These are phyloP conservation scores for Lampris incognitus DNA, from an alignment of 2,113 vertebrate species.

Conservation along the genomic window DNA sequence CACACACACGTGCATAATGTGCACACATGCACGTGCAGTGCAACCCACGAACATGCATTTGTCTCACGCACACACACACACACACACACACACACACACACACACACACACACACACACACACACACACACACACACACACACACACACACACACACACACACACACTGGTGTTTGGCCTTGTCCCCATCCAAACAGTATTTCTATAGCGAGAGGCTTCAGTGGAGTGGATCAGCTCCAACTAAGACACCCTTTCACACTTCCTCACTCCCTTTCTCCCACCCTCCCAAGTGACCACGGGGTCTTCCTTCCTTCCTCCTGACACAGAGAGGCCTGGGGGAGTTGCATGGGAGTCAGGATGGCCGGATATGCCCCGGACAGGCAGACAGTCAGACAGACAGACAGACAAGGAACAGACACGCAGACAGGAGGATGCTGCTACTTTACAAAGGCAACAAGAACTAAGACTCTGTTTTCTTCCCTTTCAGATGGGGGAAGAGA, in stretches of 20 bases:
- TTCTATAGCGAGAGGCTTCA: slow-evolving; percentile 72
- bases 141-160: slow-evolving; percentile 13
- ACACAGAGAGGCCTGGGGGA: slow-evolving; percentile 70
- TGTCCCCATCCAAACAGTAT: slow-evolving; percentile 71
- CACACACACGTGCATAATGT: too few species aligned
- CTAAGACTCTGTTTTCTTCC: slow-evolving; percentile 49
- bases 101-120: slow-evolving; percentile 26
- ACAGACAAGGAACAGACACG: slow-evolving; percentile 63
- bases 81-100: neutral
- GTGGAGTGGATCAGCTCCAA: slow-evolving; percentile 75
- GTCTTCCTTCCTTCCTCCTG: slow-evolving; percentile 70
- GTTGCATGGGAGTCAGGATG: slow-evolving; percentile 67
- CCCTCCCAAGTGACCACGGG: slow-evolving; percentile 64
- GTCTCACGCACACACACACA: neutral
- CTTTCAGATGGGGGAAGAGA: slow-evolving; percentile 49
- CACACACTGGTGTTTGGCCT: slow-evolving; percentile 53
- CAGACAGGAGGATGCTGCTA: slow-evolving; percentile 66
- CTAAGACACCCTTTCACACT: slow-evolving; percentile 78
- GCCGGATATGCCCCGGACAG: slow-evolving; percentile 74
- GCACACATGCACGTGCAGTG: too few species aligned
- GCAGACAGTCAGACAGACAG: slow-evolving; percentile 40
- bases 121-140: neutral
- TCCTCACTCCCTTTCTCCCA: slow-evolving; percentile 74
- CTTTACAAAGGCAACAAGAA: slow-evolving; percentile 48
- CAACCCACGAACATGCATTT: too few species aligned